These are phyloP conservation scores for Gorsachius magnificus DNA, from an alignment of 2,797 vertebrate species.

Conservation along the genomic window DNA sequence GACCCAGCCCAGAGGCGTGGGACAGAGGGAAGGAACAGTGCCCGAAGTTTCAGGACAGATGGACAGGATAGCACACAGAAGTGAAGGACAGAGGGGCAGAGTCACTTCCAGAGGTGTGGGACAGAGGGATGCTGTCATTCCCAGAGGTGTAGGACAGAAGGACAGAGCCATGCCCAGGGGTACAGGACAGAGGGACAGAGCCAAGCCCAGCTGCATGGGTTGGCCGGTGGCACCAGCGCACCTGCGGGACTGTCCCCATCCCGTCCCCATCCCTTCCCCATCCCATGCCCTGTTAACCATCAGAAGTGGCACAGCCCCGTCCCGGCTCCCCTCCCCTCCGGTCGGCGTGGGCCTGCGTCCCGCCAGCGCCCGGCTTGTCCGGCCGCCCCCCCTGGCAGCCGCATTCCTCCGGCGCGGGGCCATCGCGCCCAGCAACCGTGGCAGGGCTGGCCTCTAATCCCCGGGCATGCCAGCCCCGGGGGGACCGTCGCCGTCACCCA, in stretches of 20 bases:
- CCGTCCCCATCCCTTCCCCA: background rate
- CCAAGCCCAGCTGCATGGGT: background rate
- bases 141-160: background rate
- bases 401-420: constrained; percentile 93
- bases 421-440: constrained; percentile 93
- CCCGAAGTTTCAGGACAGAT: too few relatives aligned
- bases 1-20: too few relatives aligned
- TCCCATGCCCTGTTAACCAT: constrained; percentile 71
- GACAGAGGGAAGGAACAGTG: too few relatives aligned
- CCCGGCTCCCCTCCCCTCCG: constrained; percentile 94
- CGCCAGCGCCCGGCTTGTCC: constrained; percentile 85
- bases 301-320: constrained; percentile 76
- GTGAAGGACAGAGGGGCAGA: too few relatives aligned
- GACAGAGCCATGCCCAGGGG: fast-evolving
- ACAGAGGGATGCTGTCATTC: background rate
- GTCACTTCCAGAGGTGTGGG: too few relatives aligned
- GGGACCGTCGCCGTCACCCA: constrained; percentile 94
- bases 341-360: constrained; percentile 65
- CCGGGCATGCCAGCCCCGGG: constrained; percentile 78
- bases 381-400: constrained; percentile 75
- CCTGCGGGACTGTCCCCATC: background rate
- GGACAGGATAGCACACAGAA: too few relatives aligned
- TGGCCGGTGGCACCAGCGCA: background rate
- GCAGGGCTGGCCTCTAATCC: constrained; percentile 80
- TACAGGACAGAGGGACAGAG: background rate